Percentiles rank a stretch among this genome's conserved stretches.
These are phyloP conservation scores for Schlechtendalia chinensis DNA, from an alignment of 1,140 invertebrate species.

Conservation along the genomic window DNA sequence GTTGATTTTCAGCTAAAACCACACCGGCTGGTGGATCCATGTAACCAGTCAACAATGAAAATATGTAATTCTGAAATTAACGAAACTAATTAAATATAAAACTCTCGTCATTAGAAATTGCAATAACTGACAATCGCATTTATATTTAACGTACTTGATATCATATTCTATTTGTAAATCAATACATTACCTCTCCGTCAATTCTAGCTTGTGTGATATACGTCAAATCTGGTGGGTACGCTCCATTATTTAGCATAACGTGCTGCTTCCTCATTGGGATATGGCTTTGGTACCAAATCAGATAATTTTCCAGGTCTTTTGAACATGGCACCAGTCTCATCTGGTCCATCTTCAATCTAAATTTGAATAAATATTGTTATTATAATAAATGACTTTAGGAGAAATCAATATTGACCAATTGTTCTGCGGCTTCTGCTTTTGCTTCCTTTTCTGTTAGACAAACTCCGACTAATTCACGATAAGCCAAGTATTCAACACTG, in stretches of 20 bases:
- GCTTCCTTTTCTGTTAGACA: constrained; percentile 91
- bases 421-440: constrained; percentile 90
- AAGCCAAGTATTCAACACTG: constrained; percentile 87
- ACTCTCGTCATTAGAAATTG: too few relatives aligned
- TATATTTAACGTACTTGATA: too few relatives aligned
- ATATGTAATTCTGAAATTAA: constrained; percentile 81
- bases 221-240: constrained; percentile 93
- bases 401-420: constrained; percentile 58
- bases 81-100: too few relatives aligned
- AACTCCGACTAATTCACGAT: constrained; percentile 87
- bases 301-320: constrained; percentile 93
- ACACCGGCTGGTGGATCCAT: constrained; percentile 92
- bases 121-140: too few relatives aligned
- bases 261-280: constrained; percentile 94
- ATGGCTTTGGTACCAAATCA: constrained; percentile 87
- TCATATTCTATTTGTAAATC: too few relatives aligned
- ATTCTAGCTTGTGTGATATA: constrained; percentile 87
- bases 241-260: constrained; percentile 92
- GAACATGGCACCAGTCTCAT: constrained; percentile 88
- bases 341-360: constrained; percentile 86
- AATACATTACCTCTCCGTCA: constrained; percentile 79
- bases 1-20: constrained; percentile 80
- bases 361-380: constrained; percentile 51
- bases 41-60: constrained; percentile 93
- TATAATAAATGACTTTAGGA: background rate